Base-by-base conservation (phyloP, 2,888 invertebrate genomes). In the Diloba caeruleocephala region DNA sequence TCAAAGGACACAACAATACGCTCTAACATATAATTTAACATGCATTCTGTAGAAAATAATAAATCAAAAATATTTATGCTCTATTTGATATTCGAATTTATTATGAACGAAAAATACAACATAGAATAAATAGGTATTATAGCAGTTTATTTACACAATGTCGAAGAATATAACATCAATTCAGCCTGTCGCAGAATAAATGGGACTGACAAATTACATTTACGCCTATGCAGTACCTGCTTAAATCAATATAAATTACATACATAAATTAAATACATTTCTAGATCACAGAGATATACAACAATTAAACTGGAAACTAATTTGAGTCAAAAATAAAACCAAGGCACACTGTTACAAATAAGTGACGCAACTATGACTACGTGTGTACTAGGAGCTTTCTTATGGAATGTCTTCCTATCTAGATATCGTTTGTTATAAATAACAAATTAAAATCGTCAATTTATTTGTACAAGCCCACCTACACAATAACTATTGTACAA, bases 201-300 rank as follows among this genome's bases (percentile, higher is more conserved):
- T 58, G 58, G 54, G 57, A 50, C 62, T 64, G 58, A 66, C 52
- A 65, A 70, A 56, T 63, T 60, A 61, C 60, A 48, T 70, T 64
- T 54, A 66, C 39, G 34, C 55, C 56, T 68, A 60, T 52, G 43
- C 50, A 61, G 46, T 52, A 55, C 63, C n/a, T n/a, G n/a, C n/a
- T 61, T 65, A 73, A 17, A 50, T 31, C 15, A 51, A 55, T 59
- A 57, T 49, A 60, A 44, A 65, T 74, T 58, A 72, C 54, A 65
- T 58, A 65, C 59, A 64, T 68, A 68, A 67, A n/a, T n/a, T n/a
- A n/a, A 73, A 71, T 77, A 72, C 80, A 77, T 80, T 80, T 78
- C 81, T 83, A 86, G 81, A 90, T 90, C 90, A 90, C 90, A 90
- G 90, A 83, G 78, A 76, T 75, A 76, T 79, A 76, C 67, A 79